Evolutionary conservation across 1,140 invertebrate species (phyloP), one percentile per base, ranked within the genome.

Genomic region (Bilobella aurantiaca): DNA sequence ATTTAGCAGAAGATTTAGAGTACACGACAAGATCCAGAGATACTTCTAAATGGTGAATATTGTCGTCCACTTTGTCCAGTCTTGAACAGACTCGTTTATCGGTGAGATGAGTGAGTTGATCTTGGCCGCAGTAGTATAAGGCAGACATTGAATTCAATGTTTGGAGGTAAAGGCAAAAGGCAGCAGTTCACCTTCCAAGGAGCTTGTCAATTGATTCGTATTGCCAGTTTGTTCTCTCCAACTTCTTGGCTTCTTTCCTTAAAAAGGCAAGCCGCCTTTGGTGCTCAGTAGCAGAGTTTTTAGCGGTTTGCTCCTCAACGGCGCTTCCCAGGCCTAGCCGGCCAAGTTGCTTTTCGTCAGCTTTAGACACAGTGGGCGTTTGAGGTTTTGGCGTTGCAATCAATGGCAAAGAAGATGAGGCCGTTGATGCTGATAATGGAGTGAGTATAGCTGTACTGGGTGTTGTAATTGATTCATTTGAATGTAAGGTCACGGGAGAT

Each of bases 151-250:
- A 12, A 62, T 27, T 31, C 3, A 63, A 2, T 53, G 5, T 2
- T 53, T 27, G 18, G 21, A 47, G 25, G n/a, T 30, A 27, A 2
- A 18, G 8, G 21, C 3, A 2, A 57, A 2, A 23, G 8, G n/a
- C n/a, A n/a, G n/a, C n/a, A 31, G 12, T 12, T 56, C 28, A 61
- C 25, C 27, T 68, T 56, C 71, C 68, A 5, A 73, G 49, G 14
- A 73, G 32, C 58, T 73, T 70, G 32, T 73, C 71, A 3, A 73
- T 37, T 8, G 64, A 62, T 46, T 73, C 71, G 31, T 68, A 73
- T 56, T 67, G 65, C 71, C 71, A 73, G 32, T 73, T 67, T 2
- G 71, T 70, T 59, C 69, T 66, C 23, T 73, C 71, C 23, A 73
- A 28, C 30, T 62, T 30, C 53, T 73, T 66, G 0, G 71, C 69